Conservation (phyloP, 1,140 invertebrate species). For the Helicoverpa zea region DNA sequence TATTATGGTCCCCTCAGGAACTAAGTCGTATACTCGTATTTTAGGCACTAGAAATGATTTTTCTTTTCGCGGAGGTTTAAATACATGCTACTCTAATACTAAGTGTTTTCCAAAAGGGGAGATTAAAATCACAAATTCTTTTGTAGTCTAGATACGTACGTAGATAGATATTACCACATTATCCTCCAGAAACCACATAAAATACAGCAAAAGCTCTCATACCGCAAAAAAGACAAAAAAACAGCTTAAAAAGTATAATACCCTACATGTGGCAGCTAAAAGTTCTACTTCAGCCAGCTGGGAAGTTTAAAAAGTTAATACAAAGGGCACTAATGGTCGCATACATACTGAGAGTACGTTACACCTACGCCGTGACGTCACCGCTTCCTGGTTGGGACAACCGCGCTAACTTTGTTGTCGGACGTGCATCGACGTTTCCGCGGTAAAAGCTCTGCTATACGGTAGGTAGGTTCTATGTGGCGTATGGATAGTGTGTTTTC, state of each 20-base stretch:
- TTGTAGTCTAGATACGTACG: too few relatives aligned
- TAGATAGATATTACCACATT: background rate
- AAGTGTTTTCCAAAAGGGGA: too few relatives aligned
- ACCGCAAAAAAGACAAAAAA: background rate
- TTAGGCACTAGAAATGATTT: too few relatives aligned
- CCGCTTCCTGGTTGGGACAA: constrained; percentile 35
- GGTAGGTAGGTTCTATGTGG: background rate
- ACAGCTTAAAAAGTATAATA: constrained; percentile 14
- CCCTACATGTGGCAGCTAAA: constrained; percentile 27
- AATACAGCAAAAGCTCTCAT: background rate
- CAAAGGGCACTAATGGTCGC: constrained; percentile 22
- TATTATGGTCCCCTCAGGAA: too few relatives aligned
- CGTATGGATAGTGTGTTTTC: background rate
- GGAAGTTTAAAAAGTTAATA: constrained; percentile 35
- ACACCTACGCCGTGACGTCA: constrained; percentile 28
- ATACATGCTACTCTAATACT: too few relatives aligned
- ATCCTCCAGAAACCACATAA: background rate
- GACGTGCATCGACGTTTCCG: constrained; percentile 34
- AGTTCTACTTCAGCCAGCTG: background rate
- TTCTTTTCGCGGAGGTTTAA: too few relatives aligned
- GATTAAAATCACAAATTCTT: too few relatives aligned
- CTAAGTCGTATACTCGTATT: too few relatives aligned
- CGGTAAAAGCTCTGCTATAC: constrained; percentile 15
- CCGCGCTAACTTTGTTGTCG: constrained; percentile 43
- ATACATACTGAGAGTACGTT: constrained; percentile 17